Evolutionary conservation across 2,113 vertebrate species (phyloP), one percentile per base, ranked within the genome.

Genomic region (Gopherus evgoodei): DNA sequence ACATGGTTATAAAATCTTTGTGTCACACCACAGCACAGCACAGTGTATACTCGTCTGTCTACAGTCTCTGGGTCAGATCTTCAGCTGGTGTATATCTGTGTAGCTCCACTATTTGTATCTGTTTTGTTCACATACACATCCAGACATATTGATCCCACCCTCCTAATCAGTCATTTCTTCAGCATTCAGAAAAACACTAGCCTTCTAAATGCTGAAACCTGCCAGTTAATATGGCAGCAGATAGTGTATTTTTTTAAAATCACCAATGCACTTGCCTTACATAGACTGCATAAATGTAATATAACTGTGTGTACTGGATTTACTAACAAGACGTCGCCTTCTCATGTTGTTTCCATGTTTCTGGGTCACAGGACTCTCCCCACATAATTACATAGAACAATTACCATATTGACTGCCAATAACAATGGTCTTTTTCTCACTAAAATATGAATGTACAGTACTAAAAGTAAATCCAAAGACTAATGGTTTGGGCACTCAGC

Each of bases 391-490:
- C 80, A 72, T 76, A 87, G 65, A 97, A 81, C 59, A 95, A 85
- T 93, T 91, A 52, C 1, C 59, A 85, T 65, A 38, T 1, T 5
- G 29, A 11, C 27, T 97, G 95, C 94, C 97, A 97, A 88, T 94
- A 97, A 93, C 47, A 94, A 93, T 95, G 91, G 5, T 54, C 52
- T 90, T 96, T 85, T 87, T 59, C 81, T 92, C n/a, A 75, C 49
- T 81, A 84, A 79, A 85, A 85, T 65, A 78, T 75, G 56, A 95
- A 94, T 35, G 27, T 44, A 78, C 54, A 82, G 35, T 78, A 92
- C 88, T 88, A 89, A 92, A 83, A 94, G 24, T 87, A n/a, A 8
- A 19, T 93, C 89, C 35, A 88, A 29, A 93, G 62, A 69, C 49
- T 95, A 97, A 90, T 57, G 95, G 75, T 72, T 93, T 56, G 50